phyloP scores from a whole-genome alignment of 2,113 vertebrate genomes.

The Dermatemys mawii region DNA sequence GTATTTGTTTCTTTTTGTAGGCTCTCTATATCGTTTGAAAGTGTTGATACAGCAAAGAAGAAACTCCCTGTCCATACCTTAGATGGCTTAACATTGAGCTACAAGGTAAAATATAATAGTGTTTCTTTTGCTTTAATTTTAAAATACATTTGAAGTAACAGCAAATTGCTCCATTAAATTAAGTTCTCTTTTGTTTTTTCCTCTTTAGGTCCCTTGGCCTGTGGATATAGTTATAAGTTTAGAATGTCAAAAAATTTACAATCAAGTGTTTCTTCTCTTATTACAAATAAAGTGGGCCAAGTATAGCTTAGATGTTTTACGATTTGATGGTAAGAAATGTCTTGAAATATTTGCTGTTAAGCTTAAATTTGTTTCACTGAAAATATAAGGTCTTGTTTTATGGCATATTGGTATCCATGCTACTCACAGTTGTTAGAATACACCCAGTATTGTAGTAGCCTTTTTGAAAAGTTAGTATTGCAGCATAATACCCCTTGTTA shows the following conservation, averaged over 20 bases:
- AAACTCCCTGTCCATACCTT: slow-evolving; percentile 95
- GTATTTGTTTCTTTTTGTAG: slow-evolving; percentile 71
- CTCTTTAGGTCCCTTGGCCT: slow-evolving; percentile 94
- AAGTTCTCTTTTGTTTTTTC: neutral
- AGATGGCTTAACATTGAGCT: slow-evolving; percentile 93
- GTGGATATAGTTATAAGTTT: slow-evolving; percentile 98
- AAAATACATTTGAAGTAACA: neutral
- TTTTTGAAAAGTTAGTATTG: neutral
- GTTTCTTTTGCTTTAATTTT: neutral
- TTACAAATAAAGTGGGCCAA: slow-evolving; percentile 99
- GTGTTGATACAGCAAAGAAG: slow-evolving; percentile 89
- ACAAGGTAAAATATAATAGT: slow-evolving; percentile 84
- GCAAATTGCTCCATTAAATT: neutral
- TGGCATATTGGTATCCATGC: neutral
- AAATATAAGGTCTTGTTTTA: neutral
- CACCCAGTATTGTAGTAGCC: neutral
- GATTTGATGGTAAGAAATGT: slow-evolving; percentile 89
- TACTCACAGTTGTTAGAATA: neutral
- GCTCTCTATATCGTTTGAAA: slow-evolving; percentile 92
- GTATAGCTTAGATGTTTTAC: slow-evolving; percentile 94
- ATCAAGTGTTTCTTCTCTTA: slow-evolving; percentile 96
- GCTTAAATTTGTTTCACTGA: neutral
- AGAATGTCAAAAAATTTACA: slow-evolving; percentile 99
- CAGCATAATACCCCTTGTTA: neutral
- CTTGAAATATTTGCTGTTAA: neutral